A percentile compares a stretch with the other conserved stretches of the same genome.
Evolutionary conservation across 2,113 vertebrate genomes (phyloP).

Genomic region (Anser cygnoides): DNA sequence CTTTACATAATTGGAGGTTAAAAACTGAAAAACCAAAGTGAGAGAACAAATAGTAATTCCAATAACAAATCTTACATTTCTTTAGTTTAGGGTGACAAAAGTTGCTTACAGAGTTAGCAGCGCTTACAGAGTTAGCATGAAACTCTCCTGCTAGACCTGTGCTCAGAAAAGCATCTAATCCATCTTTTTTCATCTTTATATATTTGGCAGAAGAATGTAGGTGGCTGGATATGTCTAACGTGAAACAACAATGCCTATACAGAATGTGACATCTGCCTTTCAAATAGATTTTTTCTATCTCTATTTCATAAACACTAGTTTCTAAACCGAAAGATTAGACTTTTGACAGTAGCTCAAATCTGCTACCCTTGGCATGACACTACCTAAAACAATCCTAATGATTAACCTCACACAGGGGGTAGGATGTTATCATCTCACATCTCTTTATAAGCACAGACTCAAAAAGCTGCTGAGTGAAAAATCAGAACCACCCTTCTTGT

Average conservation of each 20-base stretch:
- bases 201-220: neutral
- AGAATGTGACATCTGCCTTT: neutral
- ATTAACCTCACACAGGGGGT: accelerated
- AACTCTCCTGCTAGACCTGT: neutral
- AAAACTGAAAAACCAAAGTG: neutral
- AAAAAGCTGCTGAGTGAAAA: neutral
- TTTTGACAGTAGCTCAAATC: neutral
- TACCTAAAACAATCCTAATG: neutral
- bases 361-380: neutral
- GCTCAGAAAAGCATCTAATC: neutral
- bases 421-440: accelerated
- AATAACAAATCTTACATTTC: neutral
- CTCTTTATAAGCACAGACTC: neutral
- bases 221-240: neutral
- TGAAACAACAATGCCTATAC: neutral
- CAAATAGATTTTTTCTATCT: neutral
- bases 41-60: neutral
- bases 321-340: neutral
- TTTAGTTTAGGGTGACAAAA: neutral
- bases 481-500: neutral
- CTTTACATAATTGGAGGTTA: neutral
- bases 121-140: neutral
- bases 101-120: neutral
- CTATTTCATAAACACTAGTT: neutral
- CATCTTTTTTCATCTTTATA: neutral